A percentile compares a stretch with the other conserved stretches of the same genome.
Conservation (phyloP, 2,888 invertebrate genomes). For the Xestia sexstrigata region DNA sequence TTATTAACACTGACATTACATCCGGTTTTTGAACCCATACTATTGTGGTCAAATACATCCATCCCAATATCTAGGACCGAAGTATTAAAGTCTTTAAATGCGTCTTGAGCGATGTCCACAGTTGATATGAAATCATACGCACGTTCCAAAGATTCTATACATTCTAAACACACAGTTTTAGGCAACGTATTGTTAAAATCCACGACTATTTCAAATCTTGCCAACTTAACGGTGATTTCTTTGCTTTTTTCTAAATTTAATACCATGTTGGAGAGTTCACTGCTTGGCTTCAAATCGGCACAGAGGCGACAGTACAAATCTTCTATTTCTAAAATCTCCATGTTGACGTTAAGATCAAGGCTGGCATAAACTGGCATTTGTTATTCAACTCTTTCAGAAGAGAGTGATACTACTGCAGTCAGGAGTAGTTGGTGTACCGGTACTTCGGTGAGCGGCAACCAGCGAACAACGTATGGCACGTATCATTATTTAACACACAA, state of each 20-base stretch:
- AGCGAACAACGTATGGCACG: not conserved
- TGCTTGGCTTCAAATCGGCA: constrained; percentile 40
- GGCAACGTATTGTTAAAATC: constrained; percentile 42
- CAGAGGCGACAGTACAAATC: constrained; percentile 55
- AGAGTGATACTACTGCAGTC: not conserved
- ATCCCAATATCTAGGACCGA: not conserved
- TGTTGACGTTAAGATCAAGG: constrained; percentile 1
- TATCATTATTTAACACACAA: not conserved
- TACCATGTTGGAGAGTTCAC: constrained; percentile 30
- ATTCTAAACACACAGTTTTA: constrained; percentile 51
- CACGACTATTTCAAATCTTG: constrained; percentile 30
- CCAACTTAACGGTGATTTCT: constrained; percentile 38
- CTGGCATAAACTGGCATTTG: not conserved
- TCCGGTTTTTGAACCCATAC: not conserved
- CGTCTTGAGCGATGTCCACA: constrained; percentile 42
- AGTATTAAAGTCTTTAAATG: constrained; percentile 34
- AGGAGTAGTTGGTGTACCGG: not conserved
- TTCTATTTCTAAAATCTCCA: constrained; percentile 16
- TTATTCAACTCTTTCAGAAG: not conserved
- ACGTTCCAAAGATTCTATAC: constrained; percentile 33
- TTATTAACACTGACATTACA: not conserved
- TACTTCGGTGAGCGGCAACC: not conserved
- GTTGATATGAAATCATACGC: constrained; percentile 41
- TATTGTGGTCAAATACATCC: not conserved
- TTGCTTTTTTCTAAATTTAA: constrained; percentile 26